Evolutionary conservation across 2,888 invertebrate species (phyloP), one percentile per base, ranked within the genome.

Genomic region (Acanthacorydalis orientalis): DNA sequence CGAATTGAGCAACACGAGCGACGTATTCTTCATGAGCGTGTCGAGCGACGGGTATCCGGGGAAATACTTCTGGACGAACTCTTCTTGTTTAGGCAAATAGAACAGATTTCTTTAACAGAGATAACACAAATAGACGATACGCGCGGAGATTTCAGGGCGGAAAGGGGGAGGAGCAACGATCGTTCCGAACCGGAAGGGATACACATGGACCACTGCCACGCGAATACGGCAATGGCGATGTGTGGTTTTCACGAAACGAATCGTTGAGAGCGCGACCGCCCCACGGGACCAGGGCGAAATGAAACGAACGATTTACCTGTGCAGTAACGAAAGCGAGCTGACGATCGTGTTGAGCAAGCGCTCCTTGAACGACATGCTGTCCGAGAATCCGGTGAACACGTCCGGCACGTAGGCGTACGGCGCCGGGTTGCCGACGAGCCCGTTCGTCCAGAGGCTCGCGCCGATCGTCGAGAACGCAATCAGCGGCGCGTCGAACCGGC

Each of bases 371-470:
- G 61, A 70, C 61, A 72, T 71, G 43, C 57, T 57, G 23, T 70
- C 64, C 37, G 62, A 55, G 46, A 59, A 67, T 4, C 63, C 59
- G 45, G 67, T 53, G 49, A 67, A 65, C 9, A 64, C 60, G 46
- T 72, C 68, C 0, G 74, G 70, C 32, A 70, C 64, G 56, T 67
- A 68, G 0, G 74, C 68, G 56, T 65, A 66, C 1, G 70, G 68
- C 1, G 62, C 59, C 2, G 72, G 65, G 44, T 68, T 59, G 1
- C 69, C 72, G 59, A 69, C 64, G 50, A 66, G 62, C 43, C 65
- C 63, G 47, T 68, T 69, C 53, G 69, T 64, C 57, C 65, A 67
- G 38, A 62, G 59, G 45, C 62, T 64, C 39, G 65, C 62, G n/a
- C 68, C 69, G 35, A 70, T 50, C 0, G 70, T 67, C 55, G 67